Percentiles rank a stretch among this genome's conserved stretches.
phyloP scores from a whole-genome alignment of 1,140 invertebrate species.

The Leptinotarsa lineolata region DNA sequence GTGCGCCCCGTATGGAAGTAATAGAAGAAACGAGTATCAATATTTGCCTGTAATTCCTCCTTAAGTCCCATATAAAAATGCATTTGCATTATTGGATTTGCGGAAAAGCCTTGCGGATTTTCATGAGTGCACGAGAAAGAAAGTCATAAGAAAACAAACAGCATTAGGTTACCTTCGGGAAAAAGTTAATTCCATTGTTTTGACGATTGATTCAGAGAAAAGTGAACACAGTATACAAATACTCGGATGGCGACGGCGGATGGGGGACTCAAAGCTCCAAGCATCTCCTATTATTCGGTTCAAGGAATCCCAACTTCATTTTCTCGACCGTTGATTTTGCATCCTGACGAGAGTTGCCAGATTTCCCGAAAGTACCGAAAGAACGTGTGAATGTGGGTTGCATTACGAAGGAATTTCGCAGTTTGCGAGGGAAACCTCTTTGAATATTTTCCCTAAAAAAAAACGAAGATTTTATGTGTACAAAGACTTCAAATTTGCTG shows the following conservation, averaged over 20 bases:
- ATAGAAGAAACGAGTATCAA: background rate
- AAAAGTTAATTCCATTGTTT: slow-evolving; percentile 33
- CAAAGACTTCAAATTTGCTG: no score
- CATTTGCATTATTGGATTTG: background rate
- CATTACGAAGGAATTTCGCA: background rate
- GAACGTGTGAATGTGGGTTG: background rate
- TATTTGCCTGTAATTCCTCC: background rate
- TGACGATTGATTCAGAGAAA: slow-evolving; percentile 39
- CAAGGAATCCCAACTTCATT: slow-evolving; percentile 57
- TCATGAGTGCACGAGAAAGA: slow-evolving; percentile 13
- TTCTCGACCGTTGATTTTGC: slow-evolving; percentile 57
- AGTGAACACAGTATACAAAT: slow-evolving; percentile 42
- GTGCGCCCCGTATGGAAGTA: background rate
- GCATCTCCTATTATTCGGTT: slow-evolving; percentile 56
- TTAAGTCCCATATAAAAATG: background rate
- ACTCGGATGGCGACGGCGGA: slow-evolving; percentile 28
- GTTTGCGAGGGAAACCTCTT: background rate
- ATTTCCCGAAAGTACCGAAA: slow-evolving; percentile 1
- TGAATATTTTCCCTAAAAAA: no score
- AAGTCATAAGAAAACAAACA: slow-evolving; percentile 15
- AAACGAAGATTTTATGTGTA: no score
- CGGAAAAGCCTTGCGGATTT: background rate
- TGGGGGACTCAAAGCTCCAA: slow-evolving; percentile 31
- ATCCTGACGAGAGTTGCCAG: slow-evolving; percentile 36
- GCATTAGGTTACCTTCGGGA: slow-evolving; percentile 19